Base-by-base conservation (phyloP, 2,113 vertebrate genomes). In the Pluvialis apricaria region DNA sequence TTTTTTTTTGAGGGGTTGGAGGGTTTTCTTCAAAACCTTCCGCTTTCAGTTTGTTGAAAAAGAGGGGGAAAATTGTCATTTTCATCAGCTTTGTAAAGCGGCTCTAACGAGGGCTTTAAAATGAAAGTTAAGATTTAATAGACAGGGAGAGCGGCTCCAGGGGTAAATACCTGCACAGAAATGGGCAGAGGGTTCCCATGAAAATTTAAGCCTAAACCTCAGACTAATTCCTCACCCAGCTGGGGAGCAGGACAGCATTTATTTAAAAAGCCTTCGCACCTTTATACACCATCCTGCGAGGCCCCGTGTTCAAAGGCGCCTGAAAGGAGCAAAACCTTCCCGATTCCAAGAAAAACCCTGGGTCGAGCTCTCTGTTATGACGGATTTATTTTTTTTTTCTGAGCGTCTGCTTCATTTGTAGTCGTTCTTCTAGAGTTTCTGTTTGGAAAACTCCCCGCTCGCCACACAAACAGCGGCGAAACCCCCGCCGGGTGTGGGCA, bases 271-370 rank as follows among this genome's bases (percentile, higher is more conserved):
- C 18, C 45, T 15, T 12, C 42, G 12, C 16, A 15, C 22, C 36
- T 72, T 84, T 15, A 19, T 12, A 61, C 36, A 40, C 55, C 49
- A 34, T 18, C 42, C 68, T 68, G 21, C n/a, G 31, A 68, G 44
- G 4, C 5, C 25, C 29, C 2, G 24, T 17, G 4, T 60, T n/a
- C 45, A 75, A 47, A 81, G 28, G 13, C 57, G 22, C 24, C 28
- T 7, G 0, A 57, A 83, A 69, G 15, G 47, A 57, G 13, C 36
- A 58, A 92, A 94, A 13, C 22, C 13, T 76, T 28, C 73, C 62
- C 2, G 5, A 15, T 29, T 45, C 68, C 73, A 32, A 6, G 31
- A 4, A 73, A 69, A 78, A 1, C 2, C 36, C 1, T 0, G 5
- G 31, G n/a, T 3, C 1, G 10, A 72, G 47, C 47, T 32, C 34